phyloP scores from a whole-genome alignment of 1,140 invertebrate genomes.

The Drosophila tristis region DNA sequence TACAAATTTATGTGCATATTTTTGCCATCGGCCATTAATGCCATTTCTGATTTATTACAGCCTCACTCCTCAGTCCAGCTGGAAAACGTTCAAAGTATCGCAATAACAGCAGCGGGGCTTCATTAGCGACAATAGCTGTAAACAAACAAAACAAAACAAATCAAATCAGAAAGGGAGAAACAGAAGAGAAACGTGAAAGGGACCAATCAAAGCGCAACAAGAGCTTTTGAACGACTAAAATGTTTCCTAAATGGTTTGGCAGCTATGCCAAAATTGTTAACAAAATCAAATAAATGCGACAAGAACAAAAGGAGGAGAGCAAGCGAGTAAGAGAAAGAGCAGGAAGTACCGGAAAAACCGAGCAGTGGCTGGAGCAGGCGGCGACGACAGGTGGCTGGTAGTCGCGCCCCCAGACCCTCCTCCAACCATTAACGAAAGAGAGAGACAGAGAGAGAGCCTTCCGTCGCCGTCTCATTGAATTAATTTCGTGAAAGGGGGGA shows the following conservation, averaged over 20 bases:
- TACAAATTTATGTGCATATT: constrained; percentile 52
- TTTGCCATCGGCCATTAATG: constrained; percentile 41
- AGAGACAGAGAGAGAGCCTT: constrained; percentile 3
- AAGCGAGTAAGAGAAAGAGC: constrained; percentile 9
- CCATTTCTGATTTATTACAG: constrained; percentile 75
- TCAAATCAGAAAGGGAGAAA: constrained; percentile 24
- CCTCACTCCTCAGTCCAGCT: constrained; percentile 24
- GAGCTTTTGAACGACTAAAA: constrained; percentile 7
- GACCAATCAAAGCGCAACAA: constrained; percentile 26
- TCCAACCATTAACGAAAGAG: neutral
- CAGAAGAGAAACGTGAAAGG: constrained; percentile 1
- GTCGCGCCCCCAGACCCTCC: constrained; percentile 21
- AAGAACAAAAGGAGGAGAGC: constrained; percentile 14
- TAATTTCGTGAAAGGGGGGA: constrained; percentile 39
- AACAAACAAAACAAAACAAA: constrained; percentile 55
- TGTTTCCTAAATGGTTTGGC: constrained; percentile 65
- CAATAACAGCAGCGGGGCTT: constrained; percentile 31
- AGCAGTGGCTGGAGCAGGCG: constrained; percentile 12
- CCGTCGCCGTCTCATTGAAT: constrained; percentile 59
- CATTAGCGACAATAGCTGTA: constrained; percentile 55
- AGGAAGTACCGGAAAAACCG: constrained; percentile 31
- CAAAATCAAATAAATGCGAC: constrained; percentile 69
- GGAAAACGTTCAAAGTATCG: constrained; percentile 5
- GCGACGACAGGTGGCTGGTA: constrained; percentile 68
- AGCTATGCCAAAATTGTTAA: constrained; percentile 69